These are phyloP conservation scores for Rhabdomys pumilio DNA, from an alignment of 2,797 vertebrate species.

Conservation along the genomic window DNA sequence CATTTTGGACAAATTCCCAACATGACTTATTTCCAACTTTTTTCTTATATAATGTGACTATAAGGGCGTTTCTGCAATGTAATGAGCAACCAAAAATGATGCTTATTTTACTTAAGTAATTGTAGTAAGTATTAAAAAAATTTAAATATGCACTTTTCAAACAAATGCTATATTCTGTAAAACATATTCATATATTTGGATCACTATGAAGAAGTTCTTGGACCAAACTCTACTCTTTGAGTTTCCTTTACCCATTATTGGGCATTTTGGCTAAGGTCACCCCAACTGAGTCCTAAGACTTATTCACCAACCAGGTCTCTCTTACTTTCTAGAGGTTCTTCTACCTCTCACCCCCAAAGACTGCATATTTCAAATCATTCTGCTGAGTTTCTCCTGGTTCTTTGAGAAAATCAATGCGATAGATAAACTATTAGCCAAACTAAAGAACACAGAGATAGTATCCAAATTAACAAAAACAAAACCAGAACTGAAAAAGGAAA, in stretches of 20 bases:
- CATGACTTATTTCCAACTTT: background rate
- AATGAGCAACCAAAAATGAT: background rate
- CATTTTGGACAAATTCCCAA: background rate
- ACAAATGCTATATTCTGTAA: background rate
- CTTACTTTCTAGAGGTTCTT: background rate
- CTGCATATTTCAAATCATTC: background rate
- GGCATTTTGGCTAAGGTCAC: background rate
- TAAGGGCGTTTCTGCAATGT: background rate
- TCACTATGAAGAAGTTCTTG: background rate
- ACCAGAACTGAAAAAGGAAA: background rate
- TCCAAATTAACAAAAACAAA: background rate
- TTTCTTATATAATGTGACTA: background rate
- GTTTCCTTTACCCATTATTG: background rate
- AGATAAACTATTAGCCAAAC: background rate
- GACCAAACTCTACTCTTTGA: background rate
- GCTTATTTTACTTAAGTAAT: background rate
- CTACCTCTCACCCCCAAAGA: background rate
- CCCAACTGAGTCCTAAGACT: background rate
- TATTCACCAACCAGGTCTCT: background rate
- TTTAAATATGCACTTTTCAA: constrained; percentile 26
- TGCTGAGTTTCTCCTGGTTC: background rate
- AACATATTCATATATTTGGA: background rate
- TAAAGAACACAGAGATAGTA: background rate
- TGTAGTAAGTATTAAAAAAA: background rate
- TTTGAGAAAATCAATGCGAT: background rate